These are phyloP conservation scores for Petaurus breviceps DNA, from an alignment of 2,113 vertebrate species.

Conservation along the genomic window DNA sequence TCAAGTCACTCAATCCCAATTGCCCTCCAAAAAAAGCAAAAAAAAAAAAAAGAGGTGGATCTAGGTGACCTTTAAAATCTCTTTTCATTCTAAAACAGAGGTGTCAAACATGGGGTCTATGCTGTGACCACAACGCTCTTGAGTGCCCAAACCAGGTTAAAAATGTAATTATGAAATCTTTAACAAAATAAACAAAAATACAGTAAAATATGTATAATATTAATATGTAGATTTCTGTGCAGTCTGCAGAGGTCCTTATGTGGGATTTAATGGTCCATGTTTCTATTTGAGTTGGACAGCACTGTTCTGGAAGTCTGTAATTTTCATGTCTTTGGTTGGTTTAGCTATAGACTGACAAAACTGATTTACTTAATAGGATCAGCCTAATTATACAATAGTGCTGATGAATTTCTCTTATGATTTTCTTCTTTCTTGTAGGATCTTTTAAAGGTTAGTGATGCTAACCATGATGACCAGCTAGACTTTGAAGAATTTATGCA, in stretches of 20 bases:
- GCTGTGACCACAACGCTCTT: neutral
- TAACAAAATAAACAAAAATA: neutral
- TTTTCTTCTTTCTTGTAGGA: slow-evolving; percentile 82
- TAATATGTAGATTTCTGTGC: neutral
- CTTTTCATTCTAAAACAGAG: neutral
- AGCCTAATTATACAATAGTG: neutral
- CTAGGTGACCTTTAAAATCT: neutral
- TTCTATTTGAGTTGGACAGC: neutral
- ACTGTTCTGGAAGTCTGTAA: neutral
- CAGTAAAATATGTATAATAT: neutral
- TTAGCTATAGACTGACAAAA: neutral
- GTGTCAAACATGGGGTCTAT: neutral
- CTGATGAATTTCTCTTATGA: neutral
- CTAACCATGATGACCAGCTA: slow-evolving; percentile 87
- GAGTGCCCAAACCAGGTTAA: neutral
- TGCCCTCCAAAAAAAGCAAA: too few relatives aligned
- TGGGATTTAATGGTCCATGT: neutral
- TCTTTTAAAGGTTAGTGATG: slow-evolving; percentile 90
- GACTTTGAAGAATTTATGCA: slow-evolving; percentile 91
- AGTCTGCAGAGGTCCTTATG: neutral
- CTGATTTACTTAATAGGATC: neutral
- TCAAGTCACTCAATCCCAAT: too few relatives aligned
- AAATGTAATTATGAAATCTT: neutral
- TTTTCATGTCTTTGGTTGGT: neutral
- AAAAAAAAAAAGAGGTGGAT: neutral